A percentile compares a stretch with the other conserved stretches of the same genome.
phyloP scores from a whole-genome alignment of 2,113 vertebrate species.

The Poeciliopsis retropinna region DNA sequence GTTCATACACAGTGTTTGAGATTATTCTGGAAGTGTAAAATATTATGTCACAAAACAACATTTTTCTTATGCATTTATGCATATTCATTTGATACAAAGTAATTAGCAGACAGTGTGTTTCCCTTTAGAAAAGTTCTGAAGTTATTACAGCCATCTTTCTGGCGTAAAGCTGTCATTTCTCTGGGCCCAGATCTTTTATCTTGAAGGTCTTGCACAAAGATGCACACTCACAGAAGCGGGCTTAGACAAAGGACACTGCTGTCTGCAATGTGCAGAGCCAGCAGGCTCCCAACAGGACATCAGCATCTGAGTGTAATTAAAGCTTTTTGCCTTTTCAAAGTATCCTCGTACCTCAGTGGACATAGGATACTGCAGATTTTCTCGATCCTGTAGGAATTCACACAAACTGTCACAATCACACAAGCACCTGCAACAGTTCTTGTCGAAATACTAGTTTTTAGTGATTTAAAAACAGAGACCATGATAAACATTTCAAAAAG shows the following conservation, averaged over 20 bases:
- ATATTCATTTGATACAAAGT: constrained; percentile 43
- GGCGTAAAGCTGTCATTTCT: constrained; percentile 21
- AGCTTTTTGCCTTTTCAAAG: constrained; percentile 55
- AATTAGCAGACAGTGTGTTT: constrained; percentile 42
- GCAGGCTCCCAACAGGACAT: constrained; percentile 54
- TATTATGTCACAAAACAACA: neutral
- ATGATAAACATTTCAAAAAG: neutral
- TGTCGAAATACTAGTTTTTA: too few relatives aligned
- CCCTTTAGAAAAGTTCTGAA: constrained; percentile 21
- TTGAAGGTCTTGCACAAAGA: constrained; percentile 8
- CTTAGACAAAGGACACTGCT: constrained; percentile 31
- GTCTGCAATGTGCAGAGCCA: constrained; percentile 56
- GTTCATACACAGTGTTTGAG: neutral
- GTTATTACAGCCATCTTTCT: constrained; percentile 30
- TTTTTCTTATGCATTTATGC: neutral
- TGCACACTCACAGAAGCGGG: neutral
- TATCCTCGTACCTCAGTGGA: constrained; percentile 6
- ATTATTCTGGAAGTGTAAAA: neutral
- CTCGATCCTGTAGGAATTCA: constrained; percentile 3
- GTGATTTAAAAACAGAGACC: neutral
- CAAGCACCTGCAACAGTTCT: neutral
- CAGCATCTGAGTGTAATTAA: constrained; percentile 60
- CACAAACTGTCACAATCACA: constrained; percentile 16
- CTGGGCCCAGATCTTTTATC: constrained; percentile 15
- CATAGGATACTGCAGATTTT: constrained; percentile 5